These are phyloP conservation scores for Morone saxatilis DNA, from an alignment of 2,113 vertebrate species.

Conservation along the genomic window DNA sequence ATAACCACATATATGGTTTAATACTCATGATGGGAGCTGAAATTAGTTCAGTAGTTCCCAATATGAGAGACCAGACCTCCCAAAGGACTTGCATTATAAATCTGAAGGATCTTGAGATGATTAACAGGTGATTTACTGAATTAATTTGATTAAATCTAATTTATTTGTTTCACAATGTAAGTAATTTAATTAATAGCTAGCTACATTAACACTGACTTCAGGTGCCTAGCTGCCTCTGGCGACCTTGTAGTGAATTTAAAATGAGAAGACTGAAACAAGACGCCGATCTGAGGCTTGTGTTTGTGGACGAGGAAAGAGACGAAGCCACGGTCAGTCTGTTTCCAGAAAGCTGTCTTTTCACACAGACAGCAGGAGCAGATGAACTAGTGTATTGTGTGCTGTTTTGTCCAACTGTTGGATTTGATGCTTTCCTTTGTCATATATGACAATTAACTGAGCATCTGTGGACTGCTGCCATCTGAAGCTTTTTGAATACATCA, in stretches of 20 bases:
- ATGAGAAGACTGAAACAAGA: not conserved
- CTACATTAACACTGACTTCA: too few relatives aligned
- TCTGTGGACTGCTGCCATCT: not conserved
- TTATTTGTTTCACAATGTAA: not conserved
- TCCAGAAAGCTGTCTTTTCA: not conserved
- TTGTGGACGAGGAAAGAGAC: not conserved
- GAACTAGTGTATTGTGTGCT: not conserved
- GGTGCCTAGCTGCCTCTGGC: not conserved
- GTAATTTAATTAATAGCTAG: too few relatives aligned
- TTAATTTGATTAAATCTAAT: not conserved
- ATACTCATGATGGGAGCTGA: not conserved
- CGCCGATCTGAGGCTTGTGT: not conserved
- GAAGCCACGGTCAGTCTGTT: not conserved
- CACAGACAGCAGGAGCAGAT: not conserved
- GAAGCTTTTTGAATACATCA: too few relatives aligned
- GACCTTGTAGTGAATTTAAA: too few relatives aligned
- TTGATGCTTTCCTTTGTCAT: not conserved
- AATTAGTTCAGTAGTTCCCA: not conserved
- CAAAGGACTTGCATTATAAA: not conserved
- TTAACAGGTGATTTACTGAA: not conserved
- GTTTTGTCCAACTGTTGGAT: not conserved
- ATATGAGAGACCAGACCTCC: not conserved
- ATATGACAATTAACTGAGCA: not conserved
- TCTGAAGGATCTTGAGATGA: not conserved
- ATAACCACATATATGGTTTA: slow-evolving; percentile 8